These are phyloP conservation scores for Yponomeuta plumbellus DNA, from an alignment of 2,888 invertebrate species.

Conservation along the genomic window DNA sequence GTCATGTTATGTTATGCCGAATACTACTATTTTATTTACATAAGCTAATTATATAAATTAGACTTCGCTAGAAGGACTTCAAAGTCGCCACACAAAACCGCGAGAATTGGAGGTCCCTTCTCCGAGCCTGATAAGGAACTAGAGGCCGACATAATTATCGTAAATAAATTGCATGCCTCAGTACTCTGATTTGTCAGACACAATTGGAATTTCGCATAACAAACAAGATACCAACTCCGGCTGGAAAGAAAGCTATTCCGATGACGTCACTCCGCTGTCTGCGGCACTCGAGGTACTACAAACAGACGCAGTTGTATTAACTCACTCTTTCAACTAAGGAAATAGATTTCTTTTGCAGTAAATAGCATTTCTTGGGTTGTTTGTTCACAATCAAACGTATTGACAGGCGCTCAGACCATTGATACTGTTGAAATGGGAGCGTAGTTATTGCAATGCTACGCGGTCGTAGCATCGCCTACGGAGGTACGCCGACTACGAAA, in stretches of 20 bases:
- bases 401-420: not conserved
- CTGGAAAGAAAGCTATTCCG: not conserved
- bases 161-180: too few relatives aligned
- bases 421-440: not conserved
- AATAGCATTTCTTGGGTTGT: not conserved
- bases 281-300: not conserved
- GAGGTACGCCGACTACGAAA: not conserved
- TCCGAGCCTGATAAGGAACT: too few relatives aligned
- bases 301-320: not conserved
- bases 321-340: not conserved
- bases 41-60: too few relatives aligned
- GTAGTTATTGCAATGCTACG: not conserved
- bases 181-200: too few relatives aligned
- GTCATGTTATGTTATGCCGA: too few relatives aligned
- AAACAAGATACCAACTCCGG: not conserved
- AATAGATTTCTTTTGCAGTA: not conserved
- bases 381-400: not conserved
- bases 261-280: not conserved
- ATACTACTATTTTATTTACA: too few relatives aligned
- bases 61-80: too few relatives aligned
- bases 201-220: too few relatives aligned
- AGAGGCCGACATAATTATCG: too few relatives aligned
- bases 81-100: too few relatives aligned
- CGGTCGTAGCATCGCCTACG: not conserved
- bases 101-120: too few relatives aligned